Conservation (phyloP, 2,797 vertebrate genomes). For the Acanthiza pusilla region DNA sequence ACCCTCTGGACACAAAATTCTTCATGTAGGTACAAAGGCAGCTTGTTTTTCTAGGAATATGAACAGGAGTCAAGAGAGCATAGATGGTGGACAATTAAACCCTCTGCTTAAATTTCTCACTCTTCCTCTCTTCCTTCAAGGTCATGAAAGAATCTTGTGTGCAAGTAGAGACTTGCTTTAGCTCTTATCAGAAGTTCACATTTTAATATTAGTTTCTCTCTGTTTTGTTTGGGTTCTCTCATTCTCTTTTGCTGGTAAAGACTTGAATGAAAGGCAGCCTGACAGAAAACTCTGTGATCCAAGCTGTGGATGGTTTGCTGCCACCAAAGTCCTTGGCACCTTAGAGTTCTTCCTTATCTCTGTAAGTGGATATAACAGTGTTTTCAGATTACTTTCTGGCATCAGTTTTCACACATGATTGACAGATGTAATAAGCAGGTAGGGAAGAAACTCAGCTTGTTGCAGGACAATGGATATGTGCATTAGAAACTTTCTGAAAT, state of each 20-base stretch:
- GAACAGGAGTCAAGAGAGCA: background rate
- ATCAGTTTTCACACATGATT: conserved; percentile 12
- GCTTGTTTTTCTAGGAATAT: background rate
- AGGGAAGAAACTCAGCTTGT: background rate
- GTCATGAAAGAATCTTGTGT: background rate
- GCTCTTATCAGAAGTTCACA: background rate
- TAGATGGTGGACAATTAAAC: background rate
- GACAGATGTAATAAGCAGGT: conserved; percentile 40
- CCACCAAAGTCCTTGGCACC: background rate
- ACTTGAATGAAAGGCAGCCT: background rate
- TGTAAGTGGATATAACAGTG: background rate
- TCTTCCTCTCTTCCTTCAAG: background rate
- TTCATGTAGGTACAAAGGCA: background rate
- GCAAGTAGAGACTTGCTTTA: background rate
- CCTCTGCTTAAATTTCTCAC: background rate
- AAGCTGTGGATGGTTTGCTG: background rate
- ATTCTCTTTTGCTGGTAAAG: background rate
- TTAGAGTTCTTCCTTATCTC: background rate
- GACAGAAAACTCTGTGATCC: background rate
- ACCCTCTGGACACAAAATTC: background rate
- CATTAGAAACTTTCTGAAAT: conserved; percentile 9
- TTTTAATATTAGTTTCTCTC: background rate
- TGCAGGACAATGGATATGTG: background rate
- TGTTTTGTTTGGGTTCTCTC: background rate
- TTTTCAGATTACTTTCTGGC: background rate